Evolutionary conservation across 2,888 invertebrate species (phyloP).

Genomic region (Cantharis flavilabris): DNA sequence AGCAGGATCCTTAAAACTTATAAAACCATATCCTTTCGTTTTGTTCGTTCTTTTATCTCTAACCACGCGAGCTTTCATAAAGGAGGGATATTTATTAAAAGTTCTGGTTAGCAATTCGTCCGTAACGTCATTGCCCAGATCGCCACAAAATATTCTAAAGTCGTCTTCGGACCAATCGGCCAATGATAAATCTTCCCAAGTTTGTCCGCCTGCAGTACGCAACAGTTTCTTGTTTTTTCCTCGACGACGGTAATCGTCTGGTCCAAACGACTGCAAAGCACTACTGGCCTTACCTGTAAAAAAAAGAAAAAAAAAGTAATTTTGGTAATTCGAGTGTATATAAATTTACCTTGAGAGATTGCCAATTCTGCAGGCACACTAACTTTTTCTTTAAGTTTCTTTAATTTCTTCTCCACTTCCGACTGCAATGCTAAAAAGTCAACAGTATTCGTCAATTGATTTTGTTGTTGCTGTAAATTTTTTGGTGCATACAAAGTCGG

Average conservation of each 20-base stretch:
- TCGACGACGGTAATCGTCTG: conserved; percentile 57
- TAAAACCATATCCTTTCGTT: conserved; percentile 98
- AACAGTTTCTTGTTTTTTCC: conserved; percentile 70
- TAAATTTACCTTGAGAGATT: conserved; percentile 32
- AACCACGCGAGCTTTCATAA: conserved; percentile 92
- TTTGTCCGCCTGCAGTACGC: conserved; percentile 89
- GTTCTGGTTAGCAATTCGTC: conserved; percentile 96
- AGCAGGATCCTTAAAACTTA: conserved; percentile 96
- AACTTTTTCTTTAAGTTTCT: conserved; percentile 69
- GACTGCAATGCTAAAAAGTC: conserved; percentile 61
- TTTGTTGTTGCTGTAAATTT: conserved; percentile 44
- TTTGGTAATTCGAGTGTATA: not conserved
- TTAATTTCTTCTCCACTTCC: conserved; percentile 63
- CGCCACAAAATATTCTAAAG: conserved; percentile 98
- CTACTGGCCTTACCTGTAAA: conserved; percentile 58
- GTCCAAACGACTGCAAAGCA: conserved; percentile 62
- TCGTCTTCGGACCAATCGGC: conserved; percentile 98
- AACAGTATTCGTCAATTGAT: conserved; percentile 48
- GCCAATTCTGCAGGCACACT: conserved; percentile 61
- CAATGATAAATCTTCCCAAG: conserved; percentile 95
- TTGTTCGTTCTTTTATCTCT: conserved; percentile 96
- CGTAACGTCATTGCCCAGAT: conserved; percentile 98
- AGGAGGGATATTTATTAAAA: conserved; percentile 92
- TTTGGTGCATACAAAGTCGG: conserved; percentile 69
- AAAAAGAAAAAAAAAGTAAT: not conserved